Conservation (phyloP, 2,888 invertebrate species). For the Pyralis farinalis region DNA sequence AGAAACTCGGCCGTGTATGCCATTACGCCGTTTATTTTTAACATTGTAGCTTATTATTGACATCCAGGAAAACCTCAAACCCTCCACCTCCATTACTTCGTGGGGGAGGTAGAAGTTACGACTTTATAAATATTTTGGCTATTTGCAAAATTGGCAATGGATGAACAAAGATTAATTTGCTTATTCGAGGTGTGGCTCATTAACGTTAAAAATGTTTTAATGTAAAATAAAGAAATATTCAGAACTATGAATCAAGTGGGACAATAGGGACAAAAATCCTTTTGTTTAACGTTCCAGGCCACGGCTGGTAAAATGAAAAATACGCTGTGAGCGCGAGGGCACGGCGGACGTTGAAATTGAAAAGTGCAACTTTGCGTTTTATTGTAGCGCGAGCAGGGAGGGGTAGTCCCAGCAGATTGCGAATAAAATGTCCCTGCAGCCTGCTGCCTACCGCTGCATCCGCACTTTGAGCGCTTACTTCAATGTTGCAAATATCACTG, state of each 20-base stretch:
- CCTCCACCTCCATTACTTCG: background rate
- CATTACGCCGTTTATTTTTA: background rate
- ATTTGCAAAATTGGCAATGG: slow-evolving; percentile 1
- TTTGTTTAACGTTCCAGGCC: slow-evolving; percentile 54
- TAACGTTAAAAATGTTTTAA: slow-evolving; percentile 1
- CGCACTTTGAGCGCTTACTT: slow-evolving; percentile 23
- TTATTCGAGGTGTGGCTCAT: slow-evolving; percentile 3
- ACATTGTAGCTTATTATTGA: background rate
- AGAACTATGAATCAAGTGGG: slow-evolving; percentile 33
- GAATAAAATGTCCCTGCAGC: slow-evolving; percentile 35
- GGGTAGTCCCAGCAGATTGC: slow-evolving; percentile 40
- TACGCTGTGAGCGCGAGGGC: slow-evolving; percentile 42
- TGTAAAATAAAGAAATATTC: slow-evolving; percentile 20
- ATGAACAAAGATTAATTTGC: slow-evolving; percentile 4
- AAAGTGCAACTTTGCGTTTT: slow-evolving; percentile 64
- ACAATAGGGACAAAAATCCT: slow-evolving; percentile 60
- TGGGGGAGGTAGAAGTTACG: slow-evolving; percentile 8
- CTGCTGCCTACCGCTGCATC: slow-evolving; percentile 21
- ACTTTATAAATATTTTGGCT: slow-evolving; percentile 11
- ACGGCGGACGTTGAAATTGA: slow-evolving; percentile 53
- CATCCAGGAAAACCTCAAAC: background rate
- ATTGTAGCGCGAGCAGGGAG: slow-evolving; percentile 36
- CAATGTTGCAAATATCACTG: slow-evolving; percentile 18
- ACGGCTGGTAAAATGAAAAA: slow-evolving; percentile 62
- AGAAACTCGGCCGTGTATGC: background rate